Evolutionary conservation across 1,140 invertebrate genomes (phyloP), one percentile per base, ranked within the genome.

Genomic region (Ceratitis capitata): DNA sequence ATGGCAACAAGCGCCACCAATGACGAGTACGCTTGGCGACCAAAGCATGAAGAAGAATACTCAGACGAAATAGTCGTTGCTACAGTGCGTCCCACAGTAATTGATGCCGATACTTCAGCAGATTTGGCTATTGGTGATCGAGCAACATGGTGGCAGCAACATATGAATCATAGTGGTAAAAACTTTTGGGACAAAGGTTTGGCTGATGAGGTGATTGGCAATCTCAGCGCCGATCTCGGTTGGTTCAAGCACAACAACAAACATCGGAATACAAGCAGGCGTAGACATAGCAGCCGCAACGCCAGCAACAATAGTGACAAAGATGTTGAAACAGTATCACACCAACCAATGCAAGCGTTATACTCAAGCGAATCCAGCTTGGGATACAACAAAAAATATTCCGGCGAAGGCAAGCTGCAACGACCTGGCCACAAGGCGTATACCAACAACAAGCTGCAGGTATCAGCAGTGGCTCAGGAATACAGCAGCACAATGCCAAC

Each of bases 111-210:
- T 4, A 47, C 69, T 85, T 51, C 7, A 84, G 64, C 85, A 85
- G 53, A 82, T 6, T 39, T 87, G 69, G 64, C 82, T 23, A 14
- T 16, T 3, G 42, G 42, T 12, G 82, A 83, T 23, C 49, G 49
- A 32, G 82, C 82, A 29, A 32, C 45, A 53, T 83, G 82, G 82
- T 83, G 82, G 82, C 82, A 83, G 49, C 82, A 83, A 12, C 82
- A 83, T 39, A 58, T 83, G 82, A 58, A 78, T 78, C 39, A 78
- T 23, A 78, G 69, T 10, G 69, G 69, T 10, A 78, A 19, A 6
- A 45, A 78, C 16, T 78, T 78, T 45, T 78, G 69, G 69, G 69
- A 78, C 39, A 78, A 78, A 45, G 69, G 69, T 10, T 26, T 78
- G 9, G 69, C 19, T 45, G 69, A 58, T 23, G 23, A 16, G 23